Evolutionary conservation across 2,888 invertebrate species (phyloP), one percentile per base, ranked within the genome.

Genomic region (Heterodera filipjevi): DNA sequence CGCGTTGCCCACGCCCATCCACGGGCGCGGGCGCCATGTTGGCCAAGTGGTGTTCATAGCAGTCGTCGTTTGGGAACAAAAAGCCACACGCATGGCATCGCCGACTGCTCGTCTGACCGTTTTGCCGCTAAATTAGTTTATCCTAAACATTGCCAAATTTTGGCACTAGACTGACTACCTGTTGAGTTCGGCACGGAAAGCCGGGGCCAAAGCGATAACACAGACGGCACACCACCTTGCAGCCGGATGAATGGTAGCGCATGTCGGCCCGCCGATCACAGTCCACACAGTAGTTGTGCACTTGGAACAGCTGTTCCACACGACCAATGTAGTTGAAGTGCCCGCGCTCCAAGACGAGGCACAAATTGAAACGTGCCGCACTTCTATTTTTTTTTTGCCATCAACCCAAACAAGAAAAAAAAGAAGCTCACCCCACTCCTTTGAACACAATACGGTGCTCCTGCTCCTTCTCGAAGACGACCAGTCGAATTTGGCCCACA

Each of bases 311-410:
- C 44, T 73, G 73, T 30, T 71, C 71, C 14, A 49, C 27, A 32
- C 71, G 71, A 27, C 71, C 71, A 12, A 71, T 30, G 16, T 71
- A 71, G 49, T 71, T 27, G 71, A 30, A 71, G 32, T 71, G 71
- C 12, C 33, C 16, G 27, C 49, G 44, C 49, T 71, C 71, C 27
- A 71, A 32, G 14, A 71, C 27, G 27, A 71, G 49, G 27, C 71
- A 71, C 10, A 71, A 32, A 32, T 71, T 71, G 16, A 32, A 32
- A 14, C 14, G 5, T 10, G 71, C 33, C 49, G 71, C 71, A 14
- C 33, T 27, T 16, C 49, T 16, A 16, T 16, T 12, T 14, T 14
- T 16, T 53, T 53, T 22, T n/a, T n/a, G n/a, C n/a, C n/a, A 46
- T 14, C 16, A 14, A 19, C 22, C 22, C 49, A 53, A 71, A 30